A percentile compares a stretch with the other conserved stretches of the same genome.
These are phyloP conservation scores for Pteria penguin DNA, from an alignment of 2,888 invertebrate species.

Conservation along the genomic window DNA sequence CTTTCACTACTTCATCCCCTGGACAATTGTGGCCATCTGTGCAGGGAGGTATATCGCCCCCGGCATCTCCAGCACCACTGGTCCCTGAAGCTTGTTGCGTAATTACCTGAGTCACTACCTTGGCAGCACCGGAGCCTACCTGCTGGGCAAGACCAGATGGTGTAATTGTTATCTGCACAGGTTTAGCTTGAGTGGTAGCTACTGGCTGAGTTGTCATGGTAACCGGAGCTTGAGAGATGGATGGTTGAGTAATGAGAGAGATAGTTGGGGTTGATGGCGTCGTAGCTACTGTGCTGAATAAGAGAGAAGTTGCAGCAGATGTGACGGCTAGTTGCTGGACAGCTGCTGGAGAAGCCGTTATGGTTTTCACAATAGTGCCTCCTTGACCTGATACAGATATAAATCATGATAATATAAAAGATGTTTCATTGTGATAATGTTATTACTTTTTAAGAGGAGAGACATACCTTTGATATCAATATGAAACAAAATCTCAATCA, in stretches of 20 bases:
- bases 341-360: slow-evolving; percentile 50
- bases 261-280: slow-evolving; percentile 73
- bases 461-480: too few relatives aligned
- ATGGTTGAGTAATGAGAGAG: slow-evolving; percentile 67
- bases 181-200: slow-evolving; percentile 56
- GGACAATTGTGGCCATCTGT: slow-evolving; percentile 44
- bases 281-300: slow-evolving; percentile 43
- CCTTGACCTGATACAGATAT: slow-evolving; percentile 45
- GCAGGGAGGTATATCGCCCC: slow-evolving; percentile 28
- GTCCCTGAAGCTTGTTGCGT: slow-evolving; percentile 20
- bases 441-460: too few relatives aligned
- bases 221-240: slow-evolving; percentile 57
- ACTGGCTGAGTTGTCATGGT: slow-evolving; percentile 61
- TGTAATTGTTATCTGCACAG: slow-evolving; percentile 72
- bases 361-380: slow-evolving; percentile 53
- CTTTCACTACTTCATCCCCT: slow-evolving; percentile 26
- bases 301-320: slow-evolving; percentile 53
- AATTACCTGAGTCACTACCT: slow-evolving; percentile 43
- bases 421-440: too few relatives aligned
- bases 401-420: too few relatives aligned
- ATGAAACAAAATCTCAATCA: too few relatives aligned
- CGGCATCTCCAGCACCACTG: neutral
- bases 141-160: slow-evolving; percentile 84
- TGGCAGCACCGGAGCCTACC: slow-evolving; percentile 84
- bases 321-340: slow-evolving; percentile 26